Evolutionary conservation across 2,888 invertebrate genomes (phyloP), one percentile per base, ranked within the genome.

Genomic region (Lamproptera curius): DNA sequence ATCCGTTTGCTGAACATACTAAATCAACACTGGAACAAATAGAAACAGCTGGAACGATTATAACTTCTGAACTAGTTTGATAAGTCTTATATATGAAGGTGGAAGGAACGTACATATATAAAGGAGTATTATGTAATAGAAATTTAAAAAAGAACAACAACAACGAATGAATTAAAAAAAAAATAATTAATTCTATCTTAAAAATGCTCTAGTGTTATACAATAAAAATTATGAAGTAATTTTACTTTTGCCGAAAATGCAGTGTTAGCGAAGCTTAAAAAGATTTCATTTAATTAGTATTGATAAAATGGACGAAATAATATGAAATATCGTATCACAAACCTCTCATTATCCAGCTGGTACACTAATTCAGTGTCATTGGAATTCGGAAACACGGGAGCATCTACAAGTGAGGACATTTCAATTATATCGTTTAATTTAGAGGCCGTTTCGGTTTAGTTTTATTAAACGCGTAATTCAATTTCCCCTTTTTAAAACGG

Each of bases 1-100:
- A 74, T 0, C 67, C 82, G 2, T 54, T 55, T 3, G 82, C 77
- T 13, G 61, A 59, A 54, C 85, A 86, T 13, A 58, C 54, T 28
- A 85, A 58, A 9, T 75, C 63, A 11, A 79, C 68, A 45, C 85
- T 85, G 57, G 37, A 78, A 76, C 31, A 11, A 42, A 42, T 36
- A 26, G 8, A 16, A 28, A 28, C n/a, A 28, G n/a, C 28, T 10
- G n/a, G n/a, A 9, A 28, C 28, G 28, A 28, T 28, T 28, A 28
- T 10, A 28, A 38, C n/a, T 14, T 16, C 16, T 13, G 10, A 8
- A 26, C 6, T 8, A 39, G n/a, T n/a, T n/a, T 9, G 16, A 10
- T 13, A 5, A 3, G 5, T 39, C 14, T 15, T 3, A n/a, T n/a
- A n/a, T n/a, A 28, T 28, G 28, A n/a, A 28, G 10, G 28, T 9